These are phyloP conservation scores for Clivina fossor DNA, from an alignment of 2,888 invertebrate genomes.

Conservation along the genomic window DNA sequence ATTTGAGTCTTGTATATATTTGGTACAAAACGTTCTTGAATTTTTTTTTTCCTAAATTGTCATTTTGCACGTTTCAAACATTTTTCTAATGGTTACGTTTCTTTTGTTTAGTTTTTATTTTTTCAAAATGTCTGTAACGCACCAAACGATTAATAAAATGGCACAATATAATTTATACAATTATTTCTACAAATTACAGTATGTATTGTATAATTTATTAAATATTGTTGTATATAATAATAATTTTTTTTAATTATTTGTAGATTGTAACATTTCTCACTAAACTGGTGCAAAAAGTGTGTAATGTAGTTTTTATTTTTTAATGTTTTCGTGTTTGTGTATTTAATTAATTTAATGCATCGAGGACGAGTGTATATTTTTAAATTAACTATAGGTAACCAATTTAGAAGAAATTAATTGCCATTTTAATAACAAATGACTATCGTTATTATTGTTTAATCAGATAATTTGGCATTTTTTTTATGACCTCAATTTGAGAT, in stretches of 20 bases:
- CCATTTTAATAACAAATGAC: too few relatives aligned
- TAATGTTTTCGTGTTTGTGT: background rate
- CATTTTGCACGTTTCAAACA: background rate
- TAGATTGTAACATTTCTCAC: slow-evolving; percentile 8
- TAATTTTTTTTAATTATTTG: background rate
- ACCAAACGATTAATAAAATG: slow-evolving; percentile 1
- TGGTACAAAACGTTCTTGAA: slow-evolving; percentile 11
- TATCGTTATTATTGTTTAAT: too few relatives aligned
- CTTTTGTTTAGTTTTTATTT: background rate
- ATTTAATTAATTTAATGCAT: too few relatives aligned
- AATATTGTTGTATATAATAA: background rate
- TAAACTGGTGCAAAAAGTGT: slow-evolving; percentile 26
- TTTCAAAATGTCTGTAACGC: background rate
- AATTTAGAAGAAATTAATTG: too few relatives aligned
- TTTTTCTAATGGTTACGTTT: background rate
- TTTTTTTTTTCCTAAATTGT: background rate
- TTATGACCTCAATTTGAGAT: too few relatives aligned
- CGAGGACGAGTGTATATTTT: too few relatives aligned
- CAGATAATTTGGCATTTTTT: too few relatives aligned
- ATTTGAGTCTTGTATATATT: slow-evolving; percentile 1
- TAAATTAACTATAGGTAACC: too few relatives aligned
- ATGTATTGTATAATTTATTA: too few relatives aligned
- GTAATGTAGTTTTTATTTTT: background rate
- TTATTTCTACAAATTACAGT: slow-evolving; percentile 1
- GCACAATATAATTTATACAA: background rate